phyloP scores from a whole-genome alignment of 2,113 vertebrate genomes.

The Passer domesticus region DNA sequence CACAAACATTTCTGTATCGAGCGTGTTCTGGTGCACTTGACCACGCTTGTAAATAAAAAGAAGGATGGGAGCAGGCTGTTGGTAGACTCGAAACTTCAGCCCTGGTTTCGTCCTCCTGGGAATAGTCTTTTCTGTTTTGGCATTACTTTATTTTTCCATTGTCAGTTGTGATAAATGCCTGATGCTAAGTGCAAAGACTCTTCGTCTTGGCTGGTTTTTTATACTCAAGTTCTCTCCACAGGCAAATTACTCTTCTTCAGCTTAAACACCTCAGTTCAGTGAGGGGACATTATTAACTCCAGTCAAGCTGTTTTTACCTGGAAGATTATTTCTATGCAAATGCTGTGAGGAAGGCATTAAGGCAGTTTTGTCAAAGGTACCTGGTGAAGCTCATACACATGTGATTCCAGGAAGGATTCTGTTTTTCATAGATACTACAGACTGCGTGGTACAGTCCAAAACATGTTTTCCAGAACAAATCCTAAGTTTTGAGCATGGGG shows the following conservation, averaged over 20 bases:
- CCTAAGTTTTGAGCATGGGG: not conserved
- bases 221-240: not conserved
- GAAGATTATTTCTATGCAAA: not conserved
- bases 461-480: not conserved
- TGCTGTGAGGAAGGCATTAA: not conserved
- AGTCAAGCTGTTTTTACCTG: not conserved
- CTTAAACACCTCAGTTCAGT: not conserved
- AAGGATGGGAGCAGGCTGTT: not conserved
- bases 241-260: not conserved
- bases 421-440: not conserved
- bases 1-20: not conserved
- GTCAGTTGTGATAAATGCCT: not conserved
- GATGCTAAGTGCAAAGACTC: not conserved
- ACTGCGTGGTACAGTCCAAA: not conserved
- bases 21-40: not conserved
- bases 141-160: not conserved
- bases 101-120: not conserved
- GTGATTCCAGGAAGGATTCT: not conserved
- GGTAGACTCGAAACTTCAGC: not conserved
- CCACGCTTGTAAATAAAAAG: not conserved
- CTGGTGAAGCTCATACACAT: not conserved
- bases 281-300: not conserved
- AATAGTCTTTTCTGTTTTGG: not conserved
- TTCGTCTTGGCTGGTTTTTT: not conserved
- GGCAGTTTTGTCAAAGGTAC: not conserved